Percentiles rank a stretch among this genome's conserved stretches.
phyloP scores from a whole-genome alignment of 2,888 invertebrate genomes.

The Quadroppia sp. region DNA sequence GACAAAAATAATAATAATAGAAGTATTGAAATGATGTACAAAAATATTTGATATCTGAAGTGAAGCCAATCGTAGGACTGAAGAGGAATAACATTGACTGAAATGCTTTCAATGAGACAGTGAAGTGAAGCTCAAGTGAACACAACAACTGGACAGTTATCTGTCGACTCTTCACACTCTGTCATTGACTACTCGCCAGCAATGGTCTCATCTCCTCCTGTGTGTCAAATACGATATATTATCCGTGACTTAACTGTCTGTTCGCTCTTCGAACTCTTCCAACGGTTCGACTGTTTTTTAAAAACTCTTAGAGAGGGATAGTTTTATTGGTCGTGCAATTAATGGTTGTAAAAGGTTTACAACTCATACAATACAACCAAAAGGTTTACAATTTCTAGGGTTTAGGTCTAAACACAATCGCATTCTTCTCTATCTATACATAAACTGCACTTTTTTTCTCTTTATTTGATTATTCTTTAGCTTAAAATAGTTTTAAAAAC shows the following conservation, averaged over 20 bases:
- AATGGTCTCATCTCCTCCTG: constrained; percentile 9
- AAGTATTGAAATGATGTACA: constrained; percentile 31
- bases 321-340: constrained; percentile 41
- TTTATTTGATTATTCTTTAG: constrained; percentile 34
- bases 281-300: constrained; percentile 38
- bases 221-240: constrained; percentile 35
- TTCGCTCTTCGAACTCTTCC: background rate
- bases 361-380: constrained; percentile 18
- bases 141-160: constrained; percentile 15
- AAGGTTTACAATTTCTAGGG: constrained; percentile 28
- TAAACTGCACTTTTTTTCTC: constrained; percentile 3
- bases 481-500: constrained; percentile 32
- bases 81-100: constrained; percentile 18
- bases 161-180: constrained; percentile 2
- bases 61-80: constrained; percentile 14
- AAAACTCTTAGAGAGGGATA: constrained; percentile 18
- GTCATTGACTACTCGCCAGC: constrained; percentile 17
- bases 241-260: constrained; percentile 7
- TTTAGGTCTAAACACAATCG: constrained; percentile 29
- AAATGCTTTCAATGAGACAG: constrained; percentile 10
- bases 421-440: constrained; percentile 17
- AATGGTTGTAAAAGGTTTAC: constrained; percentile 38
- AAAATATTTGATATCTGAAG: constrained; percentile 31
- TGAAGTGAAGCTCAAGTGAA: constrained; percentile 7
- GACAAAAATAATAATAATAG: constrained; percentile 7